Percentiles rank a stretch among this genome's conserved stretches.
phyloP scores from a whole-genome alignment of 2,113 vertebrate genomes.

The Saimiri boliviensis region DNA sequence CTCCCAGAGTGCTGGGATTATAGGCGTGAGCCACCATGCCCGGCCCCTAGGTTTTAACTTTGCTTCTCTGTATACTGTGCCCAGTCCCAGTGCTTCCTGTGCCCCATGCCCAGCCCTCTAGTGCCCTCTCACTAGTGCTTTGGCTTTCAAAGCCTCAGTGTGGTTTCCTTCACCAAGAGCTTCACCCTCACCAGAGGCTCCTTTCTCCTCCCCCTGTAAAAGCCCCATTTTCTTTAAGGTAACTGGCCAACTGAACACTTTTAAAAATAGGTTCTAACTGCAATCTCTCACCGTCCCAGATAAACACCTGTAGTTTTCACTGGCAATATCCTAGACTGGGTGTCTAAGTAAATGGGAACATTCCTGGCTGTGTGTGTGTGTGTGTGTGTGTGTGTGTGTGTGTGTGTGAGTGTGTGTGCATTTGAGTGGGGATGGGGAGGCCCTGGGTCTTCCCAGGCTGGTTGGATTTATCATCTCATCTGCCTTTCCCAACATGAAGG shows the following conservation, averaged over 20 bases:
- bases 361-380: background rate
- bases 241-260: background rate
- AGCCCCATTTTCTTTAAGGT: background rate
- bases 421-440: background rate
- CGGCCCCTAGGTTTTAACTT: background rate
- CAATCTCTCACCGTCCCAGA: background rate
- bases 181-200: background rate
- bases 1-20: too few relatives aligned
- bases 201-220: background rate
- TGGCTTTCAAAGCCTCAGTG: background rate
- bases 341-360: background rate
- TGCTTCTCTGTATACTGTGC: background rate
- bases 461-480: background rate
- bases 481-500: background rate
- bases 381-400: background rate
- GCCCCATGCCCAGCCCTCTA: accelerated
- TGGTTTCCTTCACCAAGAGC: background rate
- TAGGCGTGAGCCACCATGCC: too few relatives aligned
- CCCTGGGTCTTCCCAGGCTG: background rate
- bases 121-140: background rate
- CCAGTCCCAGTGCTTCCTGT: background rate
- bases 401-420: background rate
- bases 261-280: background rate
- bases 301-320: background rate
- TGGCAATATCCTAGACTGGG: background rate